Base-by-base conservation (phyloP, 2,113 vertebrate genomes). In the Labrus mixtus region DNA sequence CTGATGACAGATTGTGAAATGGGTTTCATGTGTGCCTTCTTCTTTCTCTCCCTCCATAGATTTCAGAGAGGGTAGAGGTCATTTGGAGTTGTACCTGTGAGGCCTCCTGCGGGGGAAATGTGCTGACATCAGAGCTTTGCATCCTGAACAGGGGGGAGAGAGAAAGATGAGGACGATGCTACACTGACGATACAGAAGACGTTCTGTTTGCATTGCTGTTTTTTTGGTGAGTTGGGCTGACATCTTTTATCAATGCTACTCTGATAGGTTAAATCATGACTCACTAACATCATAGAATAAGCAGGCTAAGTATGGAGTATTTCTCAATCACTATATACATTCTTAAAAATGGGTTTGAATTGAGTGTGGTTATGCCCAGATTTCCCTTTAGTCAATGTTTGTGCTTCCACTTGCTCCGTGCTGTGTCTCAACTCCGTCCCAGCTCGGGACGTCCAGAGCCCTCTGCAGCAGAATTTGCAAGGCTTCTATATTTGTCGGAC, bases 1-100 rank as follows among this genome's bases (percentile, higher is more conserved):
- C 68, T 75, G 76, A 88, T 89, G 91, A 92, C 90, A 87, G 89
- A 78, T 85, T 74, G 75, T 75, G 15, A 91, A 93, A 93, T 92
- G 56, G 41, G 25, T 92, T 91, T 90, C 86, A 83, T 66, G 74
- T 93, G 88, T 91, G 81, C 59, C 10, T 55, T 48, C 46, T 61
- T 62, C 53, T 58, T 62, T 69, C 7, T 53, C 19, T 16, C 9
- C 10, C 20, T n/a, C 36, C 8, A 1, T 59, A 90, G 87, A 63
- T 80, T 72, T 6, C 0, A 59, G 25, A 20, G 73, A 81, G 70
- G 74, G 43, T 81, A 86, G 74, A 80, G 84, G 74, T 55, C 80
- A 61, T 72, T 76, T 10, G 23, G 81, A 79, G 81, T 62, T 37
- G 1, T 78, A 82, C 81, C 81, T 83, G 67, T 67, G 75, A 90